Conservation (phyloP, 2,888 invertebrate species). For the Aphodius granarius region DNA sequence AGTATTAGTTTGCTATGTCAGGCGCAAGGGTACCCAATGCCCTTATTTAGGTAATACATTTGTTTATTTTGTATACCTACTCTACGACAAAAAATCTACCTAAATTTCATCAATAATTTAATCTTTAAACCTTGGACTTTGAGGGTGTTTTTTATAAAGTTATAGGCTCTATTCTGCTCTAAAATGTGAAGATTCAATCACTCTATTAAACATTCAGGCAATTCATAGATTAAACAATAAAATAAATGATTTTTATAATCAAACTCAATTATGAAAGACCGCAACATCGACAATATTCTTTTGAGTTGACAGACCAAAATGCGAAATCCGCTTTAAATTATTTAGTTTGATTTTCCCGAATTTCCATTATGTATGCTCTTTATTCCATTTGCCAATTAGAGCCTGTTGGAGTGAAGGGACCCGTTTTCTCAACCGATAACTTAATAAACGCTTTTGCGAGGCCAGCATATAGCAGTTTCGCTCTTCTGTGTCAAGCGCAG, state of each 20-base stretch:
- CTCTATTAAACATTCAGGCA: too few relatives aligned
- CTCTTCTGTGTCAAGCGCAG: slow-evolving; percentile 76
- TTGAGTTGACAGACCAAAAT: too few relatives aligned
- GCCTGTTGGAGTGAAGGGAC: slow-evolving; percentile 25
- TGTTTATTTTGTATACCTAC: background rate
- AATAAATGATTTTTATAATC: too few relatives aligned
- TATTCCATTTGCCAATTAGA: slow-evolving; percentile 1
- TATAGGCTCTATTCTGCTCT: too few relatives aligned
- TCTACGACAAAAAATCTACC: too few relatives aligned
- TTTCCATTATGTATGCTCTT: background rate
- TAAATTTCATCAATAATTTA: too few relatives aligned
- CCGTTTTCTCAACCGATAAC: slow-evolving; percentile 48
- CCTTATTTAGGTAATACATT: slow-evolving; percentile 57
- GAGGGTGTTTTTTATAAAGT: too few relatives aligned
- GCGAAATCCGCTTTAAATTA: background rate
- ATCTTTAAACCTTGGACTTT: too few relatives aligned
- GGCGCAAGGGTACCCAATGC: slow-evolving; percentile 70
- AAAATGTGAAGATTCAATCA: too few relatives aligned
- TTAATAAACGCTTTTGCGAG: slow-evolving; percentile 44
- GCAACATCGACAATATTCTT: too few relatives aligned
- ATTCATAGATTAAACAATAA: too few relatives aligned
- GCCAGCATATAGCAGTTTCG: slow-evolving; percentile 55
- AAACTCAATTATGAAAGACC: too few relatives aligned
- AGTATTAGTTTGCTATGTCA: slow-evolving; percentile 60
- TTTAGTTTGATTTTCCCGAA: background rate